Percentiles rank a stretch among this genome's conserved stretches.
phyloP scores from a whole-genome alignment of 2,888 invertebrate genomes.

The Brenthis hecate region DNA sequence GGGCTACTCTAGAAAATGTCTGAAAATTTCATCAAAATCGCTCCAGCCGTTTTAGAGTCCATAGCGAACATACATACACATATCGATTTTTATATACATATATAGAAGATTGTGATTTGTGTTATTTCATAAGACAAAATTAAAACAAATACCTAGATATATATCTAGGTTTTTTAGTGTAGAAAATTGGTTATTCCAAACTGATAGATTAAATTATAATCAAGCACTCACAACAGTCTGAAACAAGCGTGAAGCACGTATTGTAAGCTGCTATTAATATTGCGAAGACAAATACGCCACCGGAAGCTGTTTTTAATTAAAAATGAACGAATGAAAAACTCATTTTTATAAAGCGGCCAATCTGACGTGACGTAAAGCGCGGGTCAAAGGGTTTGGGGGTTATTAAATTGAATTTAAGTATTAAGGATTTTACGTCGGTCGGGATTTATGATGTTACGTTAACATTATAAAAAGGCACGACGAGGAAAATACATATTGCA shows the following conservation, averaged over 20 bases:
- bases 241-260: conserved; percentile 1
- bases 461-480: conserved; percentile 16
- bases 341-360: conserved; percentile 30
- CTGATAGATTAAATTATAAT: too few species aligned
- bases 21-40: too few species aligned
- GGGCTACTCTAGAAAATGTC: too few species aligned
- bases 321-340: conserved; percentile 28
- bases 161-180: too few species aligned
- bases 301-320: conserved; percentile 33
- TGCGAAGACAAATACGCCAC: conserved; percentile 14
- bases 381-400: conserved; percentile 27
- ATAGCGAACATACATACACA: too few species aligned
- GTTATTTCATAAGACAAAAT: too few species aligned
- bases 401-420: conserved; percentile 38
- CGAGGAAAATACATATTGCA: background rate
- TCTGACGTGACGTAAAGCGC: conserved; percentile 33
- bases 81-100: too few species aligned
- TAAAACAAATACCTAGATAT: too few species aligned
- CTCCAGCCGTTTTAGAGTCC: too few species aligned
- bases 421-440: conserved; percentile 18
- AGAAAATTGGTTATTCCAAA: too few species aligned
- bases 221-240: background rate
- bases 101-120: too few species aligned
- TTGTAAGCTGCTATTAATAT: conserved; percentile 17
- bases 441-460: conserved; percentile 29